A percentile compares a stretch with the other conserved stretches of the same genome.
Conservation (phyloP, 2,113 vertebrate species). For the Actenoides hombroni region DNA sequence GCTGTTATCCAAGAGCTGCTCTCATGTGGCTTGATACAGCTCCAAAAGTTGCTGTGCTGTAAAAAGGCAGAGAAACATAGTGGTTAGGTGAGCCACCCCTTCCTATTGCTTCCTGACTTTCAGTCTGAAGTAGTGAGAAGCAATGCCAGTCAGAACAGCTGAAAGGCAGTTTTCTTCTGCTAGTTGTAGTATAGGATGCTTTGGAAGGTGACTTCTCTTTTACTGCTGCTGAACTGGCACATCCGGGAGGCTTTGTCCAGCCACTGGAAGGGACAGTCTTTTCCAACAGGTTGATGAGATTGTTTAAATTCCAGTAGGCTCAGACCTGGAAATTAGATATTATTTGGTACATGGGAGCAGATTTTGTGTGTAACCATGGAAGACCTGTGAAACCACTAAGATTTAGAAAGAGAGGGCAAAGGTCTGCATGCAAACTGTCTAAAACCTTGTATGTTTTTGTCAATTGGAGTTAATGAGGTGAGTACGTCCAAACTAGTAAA, state of each 20-base stretch:
- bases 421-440: neutral
- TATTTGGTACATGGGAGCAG: neutral
- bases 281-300: neutral
- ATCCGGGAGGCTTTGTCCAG: neutral
- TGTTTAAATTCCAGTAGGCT: neutral
- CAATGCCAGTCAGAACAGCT: neutral
- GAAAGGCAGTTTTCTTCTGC: neutral
- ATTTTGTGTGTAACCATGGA: neutral
- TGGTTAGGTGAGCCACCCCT: neutral
- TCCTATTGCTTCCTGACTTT: neutral
- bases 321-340: neutral
- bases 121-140: neutral
- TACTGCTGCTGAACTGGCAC: accelerated
- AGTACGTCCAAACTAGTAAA: neutral
- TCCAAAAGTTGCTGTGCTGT: neutral
- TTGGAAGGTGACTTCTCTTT: neutral
- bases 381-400: neutral
- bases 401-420: neutral
- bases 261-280: neutral
- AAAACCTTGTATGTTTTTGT: neutral
- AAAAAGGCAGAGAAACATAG: neutral
- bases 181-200: accelerated
- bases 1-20: neutral
- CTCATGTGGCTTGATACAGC: neutral
- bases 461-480: neutral